These are phyloP conservation scores for Cirrhinus molitorella DNA, from an alignment of 2,797 vertebrate genomes.

Conservation along the genomic window DNA sequence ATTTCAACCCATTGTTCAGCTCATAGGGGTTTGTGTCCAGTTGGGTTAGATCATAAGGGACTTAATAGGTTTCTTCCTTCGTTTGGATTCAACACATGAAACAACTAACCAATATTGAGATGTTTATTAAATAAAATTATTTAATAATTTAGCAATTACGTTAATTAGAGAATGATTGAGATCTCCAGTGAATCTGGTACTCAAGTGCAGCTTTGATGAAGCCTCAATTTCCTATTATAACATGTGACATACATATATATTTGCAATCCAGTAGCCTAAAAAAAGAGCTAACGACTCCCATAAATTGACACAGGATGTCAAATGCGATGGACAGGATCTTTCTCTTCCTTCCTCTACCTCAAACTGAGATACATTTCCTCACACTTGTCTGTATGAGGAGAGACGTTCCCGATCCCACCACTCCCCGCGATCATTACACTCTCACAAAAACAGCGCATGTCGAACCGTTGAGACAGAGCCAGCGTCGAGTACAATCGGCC, in stretches of 20 bases:
- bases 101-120: too few relatives aligned
- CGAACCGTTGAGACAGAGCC: not conserved
- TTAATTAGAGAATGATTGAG: too few relatives aligned
- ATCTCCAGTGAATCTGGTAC: too few relatives aligned
- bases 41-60: too few relatives aligned
- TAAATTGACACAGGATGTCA: not conserved
- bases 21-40: not conserved
- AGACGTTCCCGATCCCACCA: not conserved
- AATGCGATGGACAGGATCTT: not conserved
- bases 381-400: not conserved
- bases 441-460: not conserved
- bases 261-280: not conserved
- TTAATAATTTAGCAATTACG: too few relatives aligned
- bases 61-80: too few relatives aligned
- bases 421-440: not conserved
- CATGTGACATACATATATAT: not conserved
- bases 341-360: not conserved
- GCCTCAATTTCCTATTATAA: not conserved
- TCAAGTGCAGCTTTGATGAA: too few relatives aligned
- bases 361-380: not conserved
- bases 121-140: too few relatives aligned
- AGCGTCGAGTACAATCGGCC: not conserved
- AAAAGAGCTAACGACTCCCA: not conserved
- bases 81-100: too few relatives aligned
- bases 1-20: not conserved